Evolutionary conservation across 2,113 vertebrate species (phyloP).

Genomic region (Nibea albiflora): DNA sequence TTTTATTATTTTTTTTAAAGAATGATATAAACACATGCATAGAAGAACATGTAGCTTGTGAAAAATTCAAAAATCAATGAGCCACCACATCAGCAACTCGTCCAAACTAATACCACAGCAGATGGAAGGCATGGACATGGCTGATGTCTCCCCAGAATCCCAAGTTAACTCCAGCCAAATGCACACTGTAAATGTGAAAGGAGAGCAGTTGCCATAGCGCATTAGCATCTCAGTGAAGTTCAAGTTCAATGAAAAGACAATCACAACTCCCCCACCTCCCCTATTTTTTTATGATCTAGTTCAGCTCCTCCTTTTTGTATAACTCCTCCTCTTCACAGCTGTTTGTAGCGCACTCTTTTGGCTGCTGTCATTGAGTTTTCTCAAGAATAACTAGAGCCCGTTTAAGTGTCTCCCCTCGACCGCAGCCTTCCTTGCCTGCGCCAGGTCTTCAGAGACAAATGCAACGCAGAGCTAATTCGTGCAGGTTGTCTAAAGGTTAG

Average conservation of each 20-base stretch:
- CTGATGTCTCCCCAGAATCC: background rate
- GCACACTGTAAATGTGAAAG: slow-evolving; percentile 26
- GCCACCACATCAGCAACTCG: background rate
- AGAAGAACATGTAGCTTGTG: slow-evolving; percentile 11
- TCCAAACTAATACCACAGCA: slow-evolving; percentile 19
- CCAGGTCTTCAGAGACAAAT: slow-evolving; percentile 14
- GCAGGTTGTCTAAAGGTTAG: slow-evolving; percentile 43
- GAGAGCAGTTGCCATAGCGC: slow-evolving; percentile 2
- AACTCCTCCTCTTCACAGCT: background rate
- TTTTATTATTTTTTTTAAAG: no score
- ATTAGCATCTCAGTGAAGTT: slow-evolving; percentile 48
- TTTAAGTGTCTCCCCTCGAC: slow-evolving; percentile 1
- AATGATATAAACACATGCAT: background rate
- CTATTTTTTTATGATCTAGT: slow-evolving; percentile 21
- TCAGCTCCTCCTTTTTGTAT: background rate
- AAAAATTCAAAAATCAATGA: slow-evolving; percentile 21
- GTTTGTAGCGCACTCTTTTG: slow-evolving; percentile 1
- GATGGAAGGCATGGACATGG: slow-evolving; percentile 17
- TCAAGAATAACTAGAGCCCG: background rate
- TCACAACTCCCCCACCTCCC: slow-evolving; percentile 1
- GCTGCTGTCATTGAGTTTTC: slow-evolving; percentile 7
- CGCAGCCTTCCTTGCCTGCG: background rate
- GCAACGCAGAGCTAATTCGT: slow-evolving; percentile 1
- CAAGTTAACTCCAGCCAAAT: slow-evolving; percentile 41
- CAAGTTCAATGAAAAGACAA: slow-evolving; percentile 53